Conservation (phyloP, 2,113 vertebrate species). For the Labeo catla region DNA sequence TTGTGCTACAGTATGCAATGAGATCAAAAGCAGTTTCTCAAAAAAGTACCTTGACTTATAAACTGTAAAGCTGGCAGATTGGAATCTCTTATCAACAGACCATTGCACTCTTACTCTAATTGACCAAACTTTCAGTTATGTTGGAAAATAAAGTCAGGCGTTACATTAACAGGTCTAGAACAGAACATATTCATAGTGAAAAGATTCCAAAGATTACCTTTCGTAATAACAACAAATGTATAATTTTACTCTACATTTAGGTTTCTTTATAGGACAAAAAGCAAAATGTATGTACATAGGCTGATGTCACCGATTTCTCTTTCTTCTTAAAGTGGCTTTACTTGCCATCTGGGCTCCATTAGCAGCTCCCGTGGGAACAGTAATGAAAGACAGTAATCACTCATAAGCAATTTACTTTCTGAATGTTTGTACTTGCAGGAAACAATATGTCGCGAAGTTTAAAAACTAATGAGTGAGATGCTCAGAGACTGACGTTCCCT, state of each 20-base stretch:
- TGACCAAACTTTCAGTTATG: background rate
- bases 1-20: background rate
- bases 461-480: constrained; percentile 44
- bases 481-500: constrained; percentile 39
- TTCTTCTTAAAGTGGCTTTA: constrained; percentile 46
- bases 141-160: background rate
- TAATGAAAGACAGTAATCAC: constrained; percentile 70
- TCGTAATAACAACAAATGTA: background rate
- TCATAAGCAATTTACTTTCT: constrained; percentile 65
- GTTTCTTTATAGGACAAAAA: background rate
- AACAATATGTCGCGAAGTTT: constrained; percentile 53
- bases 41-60: background rate
- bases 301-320: constrained; percentile 12
- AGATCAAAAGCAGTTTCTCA: background rate
- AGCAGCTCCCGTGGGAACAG: constrained; percentile 58
- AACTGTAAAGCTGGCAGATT: background rate
- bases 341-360: constrained; percentile 59
- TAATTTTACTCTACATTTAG: constrained; percentile 49
- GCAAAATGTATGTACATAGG: constrained; percentile 3
- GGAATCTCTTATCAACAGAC: background rate
- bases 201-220: background rate
- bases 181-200: background rate
- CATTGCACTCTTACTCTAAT: background rate
- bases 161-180: background rate
- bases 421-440: constrained; percentile 81